Evolutionary conservation across 2,888 invertebrate species (phyloP), one percentile per base, ranked within the genome.

Genomic region (Acanthosepion esculentum): DNA sequence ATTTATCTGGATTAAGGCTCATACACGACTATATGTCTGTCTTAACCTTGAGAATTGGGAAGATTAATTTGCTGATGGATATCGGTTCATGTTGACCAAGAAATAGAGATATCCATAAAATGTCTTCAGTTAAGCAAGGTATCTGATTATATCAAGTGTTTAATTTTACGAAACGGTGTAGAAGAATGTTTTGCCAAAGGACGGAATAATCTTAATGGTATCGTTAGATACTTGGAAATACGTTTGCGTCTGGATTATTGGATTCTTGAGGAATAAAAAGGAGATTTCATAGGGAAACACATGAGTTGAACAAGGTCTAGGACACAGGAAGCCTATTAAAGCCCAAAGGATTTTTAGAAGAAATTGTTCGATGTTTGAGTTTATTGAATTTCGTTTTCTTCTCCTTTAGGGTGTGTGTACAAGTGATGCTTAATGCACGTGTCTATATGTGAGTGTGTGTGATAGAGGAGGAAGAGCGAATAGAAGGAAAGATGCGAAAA

Each of bases 161-260:
- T 78, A 78, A 78, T 78, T n/a, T 78, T 78, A 78, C n/a, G 12
- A 78, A 78, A 78, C n/a, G 78, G 78, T 78, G 78, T 78, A 78
- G 23, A 10, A 12, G n/a, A 33, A 78, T 78, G 78, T 78, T 78
- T 78, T 78, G 78, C 78, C 78, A 12, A 78, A 33, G 78, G 78
- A 78, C 15, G 78, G 33, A 33, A 18, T 33, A 78, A 78, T 78
- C 78, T 78, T n/a, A n/a, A 78, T 78, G 78, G n/a, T 78, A 78
- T 15, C 78, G n/a, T 78, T 12, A 78, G n/a, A 78, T 78, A n/a
- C 78, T n/a, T 78, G n/a, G 10, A n/a, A 18, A 78, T n/a, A 12
- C 10, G n/a, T 78, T 78, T 33, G n/a, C n/a, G n/a, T 33, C 33
- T n/a, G n/a, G 78, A 33, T 78, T 78, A 78, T 78, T 78, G 78